phyloP scores from a whole-genome alignment of 2,888 invertebrate genomes.

The Ochropleura leucogaster region DNA sequence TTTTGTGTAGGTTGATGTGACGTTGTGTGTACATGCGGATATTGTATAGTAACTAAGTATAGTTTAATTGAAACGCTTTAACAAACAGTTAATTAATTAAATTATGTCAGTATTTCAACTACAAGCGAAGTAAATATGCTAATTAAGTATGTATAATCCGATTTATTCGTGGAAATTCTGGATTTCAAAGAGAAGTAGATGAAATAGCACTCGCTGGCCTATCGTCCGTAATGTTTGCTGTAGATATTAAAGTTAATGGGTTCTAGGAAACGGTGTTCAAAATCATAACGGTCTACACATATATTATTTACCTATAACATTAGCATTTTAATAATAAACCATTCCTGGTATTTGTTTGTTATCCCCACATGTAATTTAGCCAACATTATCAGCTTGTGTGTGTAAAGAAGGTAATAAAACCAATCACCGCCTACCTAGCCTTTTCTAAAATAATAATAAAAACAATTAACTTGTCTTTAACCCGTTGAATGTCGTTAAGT shows the following conservation, averaged over 20 bases:
- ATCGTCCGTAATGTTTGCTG: slow-evolving; percentile 24
- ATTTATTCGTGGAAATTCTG: slow-evolving; percentile 28
- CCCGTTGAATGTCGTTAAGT: too few species aligned
- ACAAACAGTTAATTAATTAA: slow-evolving; percentile 13
- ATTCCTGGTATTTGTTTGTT: neutral
- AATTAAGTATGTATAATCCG: slow-evolving; percentile 37
- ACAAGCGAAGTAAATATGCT: slow-evolving; percentile 34
- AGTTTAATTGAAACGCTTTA: neutral
- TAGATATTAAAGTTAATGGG: slow-evolving; percentile 31
- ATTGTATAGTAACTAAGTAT: neutral
- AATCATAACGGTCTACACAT: neutral
- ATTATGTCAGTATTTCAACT: slow-evolving; percentile 23
- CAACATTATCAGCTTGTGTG: neutral
- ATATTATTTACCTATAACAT: slow-evolving; percentile 28
- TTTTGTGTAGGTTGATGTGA: too few species aligned
- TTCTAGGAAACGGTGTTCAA: slow-evolving; percentile 42
- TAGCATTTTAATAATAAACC: slow-evolving; percentile 7
- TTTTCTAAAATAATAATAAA: too few species aligned
- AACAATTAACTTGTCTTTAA: too few species aligned
- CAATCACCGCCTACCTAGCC: too few species aligned
- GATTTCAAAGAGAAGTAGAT: slow-evolving; percentile 35
- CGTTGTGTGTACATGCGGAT: too few species aligned
- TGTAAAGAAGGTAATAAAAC: neutral
- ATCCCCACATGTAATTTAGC: neutral
- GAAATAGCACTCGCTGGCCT: slow-evolving; percentile 32